Conservation (phyloP, 37 sponge, comb jelly and placozoan genomes). For the Sycon ciliatum region DNA sequence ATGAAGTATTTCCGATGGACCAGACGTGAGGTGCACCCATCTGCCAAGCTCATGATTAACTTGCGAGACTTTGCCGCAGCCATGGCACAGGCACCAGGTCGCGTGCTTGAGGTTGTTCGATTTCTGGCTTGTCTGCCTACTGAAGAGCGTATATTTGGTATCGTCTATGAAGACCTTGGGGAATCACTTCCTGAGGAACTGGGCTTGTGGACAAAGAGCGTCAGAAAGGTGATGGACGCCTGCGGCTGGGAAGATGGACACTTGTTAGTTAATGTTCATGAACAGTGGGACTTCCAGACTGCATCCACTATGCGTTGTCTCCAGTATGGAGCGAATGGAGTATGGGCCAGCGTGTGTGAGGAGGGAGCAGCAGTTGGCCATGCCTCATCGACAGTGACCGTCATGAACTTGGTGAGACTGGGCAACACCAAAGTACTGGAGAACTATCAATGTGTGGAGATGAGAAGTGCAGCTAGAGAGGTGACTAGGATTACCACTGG, state of each 20-base stretch:
- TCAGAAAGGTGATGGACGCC: conserved; percentile 53
- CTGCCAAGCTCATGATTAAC: conserved; percentile 54
- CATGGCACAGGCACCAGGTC: conserved; percentile 45
- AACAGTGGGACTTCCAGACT: conserved; percentile 69
- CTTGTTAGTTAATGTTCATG: conserved; percentile 58
- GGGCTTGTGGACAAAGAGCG: conserved; percentile 57
- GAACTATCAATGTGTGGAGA: conserved; percentile 54
- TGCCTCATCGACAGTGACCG: conserved; percentile 58
- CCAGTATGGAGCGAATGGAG: conserved; percentile 64
- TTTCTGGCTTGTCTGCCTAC: conserved; percentile 51
- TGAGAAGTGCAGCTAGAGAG: conserved; percentile 56
- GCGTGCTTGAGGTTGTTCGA: conserved; percentile 40
- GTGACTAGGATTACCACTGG: conserved; percentile 67
- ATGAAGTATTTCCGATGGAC: conserved; percentile 51
- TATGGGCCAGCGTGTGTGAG: conserved; percentile 73
- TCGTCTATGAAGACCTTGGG: conserved; percentile 68
- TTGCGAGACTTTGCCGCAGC: conserved; percentile 62
- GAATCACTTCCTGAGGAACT: conserved; percentile 66
- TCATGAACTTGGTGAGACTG: conserved; percentile 74
- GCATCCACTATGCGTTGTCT: conserved; percentile 63
- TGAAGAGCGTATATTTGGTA: conserved; percentile 33
- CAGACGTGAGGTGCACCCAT: conserved; percentile 14
- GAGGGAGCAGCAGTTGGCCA: conserved; percentile 86
- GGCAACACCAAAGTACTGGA: conserved; percentile 55
- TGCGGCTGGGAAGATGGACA: conserved; percentile 57